Evolutionary conservation across 2,888 invertebrate genomes (phyloP).

Genomic region (Malthinus seriepunctatus): DNA sequence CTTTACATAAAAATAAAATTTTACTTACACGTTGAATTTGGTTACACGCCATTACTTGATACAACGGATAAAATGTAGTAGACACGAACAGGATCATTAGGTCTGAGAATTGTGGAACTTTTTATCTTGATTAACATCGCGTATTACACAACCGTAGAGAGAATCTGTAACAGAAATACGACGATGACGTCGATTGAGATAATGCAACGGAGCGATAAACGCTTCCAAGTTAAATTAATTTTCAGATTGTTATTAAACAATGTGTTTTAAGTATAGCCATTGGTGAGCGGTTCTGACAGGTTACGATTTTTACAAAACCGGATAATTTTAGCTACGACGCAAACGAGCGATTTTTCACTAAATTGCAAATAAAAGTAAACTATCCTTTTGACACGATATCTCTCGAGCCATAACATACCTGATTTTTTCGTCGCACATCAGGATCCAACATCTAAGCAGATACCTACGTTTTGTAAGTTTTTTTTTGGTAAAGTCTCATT

Average conservation of each 20-base stretch:
- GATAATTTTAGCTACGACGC: too few species aligned
- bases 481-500: too few species aligned
- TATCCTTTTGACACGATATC: too few species aligned
- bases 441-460: too few species aligned
- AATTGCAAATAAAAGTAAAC: too few species aligned
- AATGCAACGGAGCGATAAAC: slow-evolving; percentile 5
- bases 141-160: slow-evolving; percentile 8
- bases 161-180: slow-evolving; percentile 11
- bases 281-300: too few species aligned
- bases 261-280: not conserved
- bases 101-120: slow-evolving; percentile 9
- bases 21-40: not conserved
- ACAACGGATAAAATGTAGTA: slow-evolving; percentile 1
- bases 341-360: too few species aligned
- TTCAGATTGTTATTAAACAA: slow-evolving; percentile 5
- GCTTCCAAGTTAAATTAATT: slow-evolving; percentile 1
- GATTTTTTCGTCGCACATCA: too few species aligned
- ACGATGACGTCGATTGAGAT: slow-evolving; percentile 1
- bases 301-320: too few species aligned
- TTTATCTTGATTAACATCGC: slow-evolving; percentile 12
- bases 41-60: slow-evolving; percentile 9
- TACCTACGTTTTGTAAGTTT: too few species aligned
- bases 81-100: slow-evolving; percentile 3
- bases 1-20: too few species aligned
- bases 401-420: too few species aligned